These are phyloP conservation scores for Microplitis demolitor DNA, from an alignment of 1,140 invertebrate genomes.

Conservation along the genomic window DNA sequence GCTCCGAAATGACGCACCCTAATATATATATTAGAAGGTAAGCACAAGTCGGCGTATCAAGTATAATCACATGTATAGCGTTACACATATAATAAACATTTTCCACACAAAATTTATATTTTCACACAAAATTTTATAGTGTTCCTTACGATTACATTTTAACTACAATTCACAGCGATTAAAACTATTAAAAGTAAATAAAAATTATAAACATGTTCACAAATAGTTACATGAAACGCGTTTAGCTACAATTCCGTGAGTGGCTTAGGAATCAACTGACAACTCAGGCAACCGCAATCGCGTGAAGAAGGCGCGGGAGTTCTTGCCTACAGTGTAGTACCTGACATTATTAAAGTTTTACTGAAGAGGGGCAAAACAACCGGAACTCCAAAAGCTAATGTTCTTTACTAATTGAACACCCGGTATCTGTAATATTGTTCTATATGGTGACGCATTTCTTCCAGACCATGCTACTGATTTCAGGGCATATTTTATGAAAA, in stretches of 20 bases:
- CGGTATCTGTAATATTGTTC: constrained; percentile 9
- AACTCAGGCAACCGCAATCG: constrained; percentile 38
- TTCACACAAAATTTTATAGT: neutral
- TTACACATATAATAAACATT: too few species aligned
- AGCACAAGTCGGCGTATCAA: too few species aligned
- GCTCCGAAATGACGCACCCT: too few species aligned
- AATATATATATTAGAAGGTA: too few species aligned
- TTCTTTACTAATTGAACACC: constrained; percentile 22
- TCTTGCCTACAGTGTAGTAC: constrained; percentile 20
- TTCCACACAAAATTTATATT: too few species aligned
- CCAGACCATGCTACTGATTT: neutral
- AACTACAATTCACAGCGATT: neutral
- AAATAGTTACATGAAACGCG: neutral
- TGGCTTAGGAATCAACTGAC: constrained; percentile 49
- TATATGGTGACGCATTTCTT: constrained; percentile 11
- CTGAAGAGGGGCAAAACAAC: neutral
- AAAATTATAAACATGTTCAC: neutral
- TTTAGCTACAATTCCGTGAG: constrained; percentile 15
- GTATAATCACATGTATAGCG: too few species aligned
- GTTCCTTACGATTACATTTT: neutral
- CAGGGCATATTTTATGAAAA: neutral
- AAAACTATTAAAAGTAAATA: neutral
- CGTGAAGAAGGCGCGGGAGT: constrained; percentile 57
- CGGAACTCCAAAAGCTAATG: neutral
- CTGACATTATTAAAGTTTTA: constrained; percentile 4